A percentile compares a stretch with the other conserved stretches of the same genome.
Evolutionary conservation across 2,888 invertebrate genomes (phyloP).

Genomic region (Alviniconcha strummeri): DNA sequence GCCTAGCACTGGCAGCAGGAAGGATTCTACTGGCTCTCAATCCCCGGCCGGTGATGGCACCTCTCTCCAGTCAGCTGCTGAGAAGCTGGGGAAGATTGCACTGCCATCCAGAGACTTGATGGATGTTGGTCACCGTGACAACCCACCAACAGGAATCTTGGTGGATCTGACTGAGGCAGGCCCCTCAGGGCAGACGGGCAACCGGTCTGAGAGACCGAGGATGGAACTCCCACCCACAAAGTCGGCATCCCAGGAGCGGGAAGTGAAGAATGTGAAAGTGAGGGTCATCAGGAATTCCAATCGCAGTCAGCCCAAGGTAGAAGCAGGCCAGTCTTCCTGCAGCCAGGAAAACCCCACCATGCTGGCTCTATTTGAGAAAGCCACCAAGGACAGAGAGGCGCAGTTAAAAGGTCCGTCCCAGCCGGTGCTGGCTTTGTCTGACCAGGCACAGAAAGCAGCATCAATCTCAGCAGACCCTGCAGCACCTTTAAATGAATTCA

Average conservation of each 20-base stretch:
- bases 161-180: conserved; percentile 22
- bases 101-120: conserved; percentile 32
- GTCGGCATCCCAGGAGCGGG: not conserved
- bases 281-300: conserved; percentile 19
- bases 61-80: conserved; percentile 53
- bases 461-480: conserved; percentile 1
- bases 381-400: conserved; percentile 2
- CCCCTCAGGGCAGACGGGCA: not conserved
- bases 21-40: conserved; percentile 11
- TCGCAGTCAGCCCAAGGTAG: not conserved
- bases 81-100: conserved; percentile 51
- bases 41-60: conserved; percentile 35
- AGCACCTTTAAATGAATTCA: not conserved
- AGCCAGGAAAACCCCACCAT: not conserved
- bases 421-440: not conserved
- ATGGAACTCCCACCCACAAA: not conserved
- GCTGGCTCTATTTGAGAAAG: conserved; percentile 1
- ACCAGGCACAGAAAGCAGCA: conserved; percentile 6
- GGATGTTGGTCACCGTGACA: not conserved
- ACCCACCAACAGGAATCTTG: conserved; percentile 19
- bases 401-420: conserved; percentile 5
- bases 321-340: not conserved
- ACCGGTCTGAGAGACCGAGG: not conserved
- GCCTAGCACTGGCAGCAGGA: not conserved
- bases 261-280: conserved; percentile 1